phyloP scores from a whole-genome alignment of 2,113 vertebrate species.

The Chloropsis hardwickii region DNA sequence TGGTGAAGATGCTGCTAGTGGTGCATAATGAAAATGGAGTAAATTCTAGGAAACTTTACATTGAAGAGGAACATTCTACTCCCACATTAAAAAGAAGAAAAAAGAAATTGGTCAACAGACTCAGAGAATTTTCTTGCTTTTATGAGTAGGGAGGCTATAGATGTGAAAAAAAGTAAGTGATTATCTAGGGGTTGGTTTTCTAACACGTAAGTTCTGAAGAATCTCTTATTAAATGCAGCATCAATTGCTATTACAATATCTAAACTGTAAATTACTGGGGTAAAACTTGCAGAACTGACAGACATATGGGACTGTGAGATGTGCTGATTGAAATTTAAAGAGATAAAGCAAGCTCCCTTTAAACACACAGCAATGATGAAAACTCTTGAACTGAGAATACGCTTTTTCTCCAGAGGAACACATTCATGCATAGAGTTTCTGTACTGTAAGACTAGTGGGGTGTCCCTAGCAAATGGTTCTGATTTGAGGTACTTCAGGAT shows the following conservation, averaged over 20 bases:
- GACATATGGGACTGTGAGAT: not conserved
- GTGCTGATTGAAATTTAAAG: not conserved
- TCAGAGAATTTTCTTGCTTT: not conserved
- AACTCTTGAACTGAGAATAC: not conserved
- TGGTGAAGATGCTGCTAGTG: not conserved
- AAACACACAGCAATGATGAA: not conserved
- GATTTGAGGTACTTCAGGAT: not conserved
- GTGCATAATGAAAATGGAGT: not conserved
- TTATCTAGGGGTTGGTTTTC: not conserved
- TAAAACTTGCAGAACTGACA: not conserved
- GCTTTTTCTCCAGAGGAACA: not conserved
- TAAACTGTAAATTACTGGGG: not conserved
- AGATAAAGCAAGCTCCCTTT: not conserved
- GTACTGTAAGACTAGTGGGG: not conserved
- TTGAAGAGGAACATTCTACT: not conserved
- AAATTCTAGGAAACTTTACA: not conserved
- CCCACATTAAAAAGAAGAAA: not conserved
- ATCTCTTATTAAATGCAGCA: not conserved
- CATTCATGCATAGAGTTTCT: not conserved
- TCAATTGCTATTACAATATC: not conserved
- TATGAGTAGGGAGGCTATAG: not conserved
- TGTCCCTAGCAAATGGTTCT: not conserved
- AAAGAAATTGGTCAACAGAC: not conserved
- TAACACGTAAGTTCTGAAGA: not conserved
- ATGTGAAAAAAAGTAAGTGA: not conserved